A percentile compares a stretch with the other conserved stretches of the same genome.
phyloP scores from a whole-genome alignment of 2,888 invertebrate species.

The Camponotus fellah region DNA sequence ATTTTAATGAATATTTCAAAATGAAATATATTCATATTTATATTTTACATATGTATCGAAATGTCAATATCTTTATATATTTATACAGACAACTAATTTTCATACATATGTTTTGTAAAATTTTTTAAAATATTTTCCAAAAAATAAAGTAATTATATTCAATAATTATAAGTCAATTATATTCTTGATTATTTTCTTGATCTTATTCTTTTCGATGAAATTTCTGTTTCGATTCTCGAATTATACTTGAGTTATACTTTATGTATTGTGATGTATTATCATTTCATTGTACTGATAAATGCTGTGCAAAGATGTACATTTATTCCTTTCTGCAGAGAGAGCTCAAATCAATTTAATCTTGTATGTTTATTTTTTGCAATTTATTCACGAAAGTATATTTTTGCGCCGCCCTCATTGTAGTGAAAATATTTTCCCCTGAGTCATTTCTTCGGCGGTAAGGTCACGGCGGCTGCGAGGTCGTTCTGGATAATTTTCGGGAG shows the following conservation, averaged over 20 bases:
- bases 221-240: background rate
- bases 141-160: background rate
- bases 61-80: slow-evolving; percentile 6
- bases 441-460: slow-evolving; percentile 61
- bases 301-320: background rate
- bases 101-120: background rate
- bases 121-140: slow-evolving; percentile 5
- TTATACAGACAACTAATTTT: background rate
- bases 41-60: background rate
- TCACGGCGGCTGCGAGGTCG: slow-evolving; percentile 51
- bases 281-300: background rate
- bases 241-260: background rate
- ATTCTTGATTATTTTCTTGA: background rate
- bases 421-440: slow-evolving; percentile 43
- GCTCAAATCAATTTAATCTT: slow-evolving; percentile 1
- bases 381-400: slow-evolving; percentile 24
- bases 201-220: background rate
- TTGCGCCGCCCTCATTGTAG: slow-evolving; percentile 27
- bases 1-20: slow-evolving; percentile 13
- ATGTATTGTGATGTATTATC: background rate
- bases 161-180: background rate
- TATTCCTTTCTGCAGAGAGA: background rate
- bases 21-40: background rate
- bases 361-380: slow-evolving; percentile 12
- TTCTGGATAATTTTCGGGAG: slow-evolving; percentile 69